Base-by-base conservation (phyloP, 1,140 invertebrate genomes). In the Camponotus vicinus region DNA sequence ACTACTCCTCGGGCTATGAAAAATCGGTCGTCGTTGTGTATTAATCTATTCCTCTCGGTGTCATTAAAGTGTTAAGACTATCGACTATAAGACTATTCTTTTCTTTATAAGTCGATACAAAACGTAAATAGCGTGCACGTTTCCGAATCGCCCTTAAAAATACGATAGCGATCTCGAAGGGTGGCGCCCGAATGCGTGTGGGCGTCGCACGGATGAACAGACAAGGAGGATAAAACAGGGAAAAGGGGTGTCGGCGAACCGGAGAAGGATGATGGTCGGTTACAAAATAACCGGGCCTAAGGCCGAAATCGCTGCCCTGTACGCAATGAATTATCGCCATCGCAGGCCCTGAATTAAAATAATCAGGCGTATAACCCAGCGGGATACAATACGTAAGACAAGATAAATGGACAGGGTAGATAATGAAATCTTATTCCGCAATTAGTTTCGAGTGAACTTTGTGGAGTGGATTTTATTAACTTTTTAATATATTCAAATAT, bases 311-410 rank as follows among this genome's bases (percentile, higher is more conserved):
- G 71, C 77, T 89, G 69, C 67, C 63, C 79, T 37, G 52, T 87
- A 76, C 63, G 70, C 85, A 73, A 87, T 92, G 87, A 92, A 92
- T 88, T 92, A 92, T 92, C 84, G 77, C 90, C 34, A 80, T 90
- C 85, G 86, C 77, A 86, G 89, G 66, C 57, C 89, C 78, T 64
- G 79, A 92, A 92, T 92, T 92, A 92, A 92, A 89, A 80, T 86
- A 91, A 78, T 84, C 84, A 78, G 73, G 61, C 76, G 82, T 89
- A 78, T 61, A 85, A 83, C 88, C 87, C 67, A 84, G 86, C 70
- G 73, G 71, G 57, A 40, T 52, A 84, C 67, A 21, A 37, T 59
- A 76, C 27, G 40, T 70, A 45, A 82, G 37, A 52, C 32, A 52
- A n/a, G 42, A 90, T 87, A 85, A 87, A 85, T 77, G 88, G 69